Conservation (phyloP, 92 coral and sea anemone genomes). For the Ricordea florida region DNA sequence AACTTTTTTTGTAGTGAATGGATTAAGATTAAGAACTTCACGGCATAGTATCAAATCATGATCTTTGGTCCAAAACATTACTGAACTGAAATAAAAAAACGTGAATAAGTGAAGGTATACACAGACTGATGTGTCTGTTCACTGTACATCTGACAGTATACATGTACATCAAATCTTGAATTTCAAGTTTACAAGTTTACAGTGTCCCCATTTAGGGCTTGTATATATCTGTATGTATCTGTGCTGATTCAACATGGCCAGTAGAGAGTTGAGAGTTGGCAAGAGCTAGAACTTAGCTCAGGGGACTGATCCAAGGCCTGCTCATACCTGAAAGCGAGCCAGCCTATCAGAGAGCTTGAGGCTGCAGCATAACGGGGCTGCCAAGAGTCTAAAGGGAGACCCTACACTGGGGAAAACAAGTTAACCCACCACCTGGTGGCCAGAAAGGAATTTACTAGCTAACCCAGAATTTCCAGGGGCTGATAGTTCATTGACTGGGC, state of each 20-base stretch:
- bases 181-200: too few relatives aligned
- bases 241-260: constrained; percentile 6
- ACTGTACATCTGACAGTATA: too few relatives aligned
- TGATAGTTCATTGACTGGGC: too few relatives aligned
- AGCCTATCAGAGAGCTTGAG: constrained; percentile 2
- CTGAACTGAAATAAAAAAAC: constrained; percentile 9
- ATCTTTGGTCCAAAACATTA: constrained; percentile 48
- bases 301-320: constrained; percentile 11
- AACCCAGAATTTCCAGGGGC: too few relatives aligned
- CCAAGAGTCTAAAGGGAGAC: not conserved
- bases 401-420: too few relatives aligned
- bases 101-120: constrained; percentile 12
- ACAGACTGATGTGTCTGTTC: constrained; percentile 15
- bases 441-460: too few relatives aligned
- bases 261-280: constrained; percentile 6
- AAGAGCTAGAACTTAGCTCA: constrained; percentile 4
- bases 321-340: constrained; percentile 9
- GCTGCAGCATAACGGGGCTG: not conserved
- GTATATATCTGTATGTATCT: constrained; percentile 3
- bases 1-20: constrained; percentile 35
- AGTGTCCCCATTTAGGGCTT: constrained; percentile 13
- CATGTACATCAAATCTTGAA: constrained; percentile 17
- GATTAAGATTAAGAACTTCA: constrained; percentile 36
- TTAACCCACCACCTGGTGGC: too few relatives aligned
- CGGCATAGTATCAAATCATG: constrained; percentile 43